Evolutionary conservation across 2,888 invertebrate species (phyloP).

Genomic region (Rhingia campestris): DNA sequence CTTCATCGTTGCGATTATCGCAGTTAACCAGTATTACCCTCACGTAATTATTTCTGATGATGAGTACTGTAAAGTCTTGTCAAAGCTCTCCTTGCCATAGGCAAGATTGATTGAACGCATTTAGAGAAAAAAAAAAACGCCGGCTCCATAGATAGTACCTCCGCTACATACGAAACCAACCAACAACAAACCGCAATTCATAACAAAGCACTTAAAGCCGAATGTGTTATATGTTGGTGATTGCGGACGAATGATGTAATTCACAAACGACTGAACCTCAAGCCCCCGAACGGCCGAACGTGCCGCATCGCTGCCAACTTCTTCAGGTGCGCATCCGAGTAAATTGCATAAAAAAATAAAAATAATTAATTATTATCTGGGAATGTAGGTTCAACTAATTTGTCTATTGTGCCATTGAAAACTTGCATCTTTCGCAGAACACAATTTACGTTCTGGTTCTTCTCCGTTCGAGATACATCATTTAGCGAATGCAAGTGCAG

Average conservation of each 20-base stretch:
- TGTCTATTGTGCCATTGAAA: slow-evolving; percentile 24
- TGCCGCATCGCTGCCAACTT: slow-evolving; percentile 34
- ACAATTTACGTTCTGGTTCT: slow-evolving; percentile 13
- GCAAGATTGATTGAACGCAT: slow-evolving; percentile 23
- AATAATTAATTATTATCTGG: slow-evolving; percentile 62
- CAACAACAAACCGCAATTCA: background rate
- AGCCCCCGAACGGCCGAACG: slow-evolving; percentile 29
- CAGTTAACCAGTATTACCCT: slow-evolving; percentile 10
- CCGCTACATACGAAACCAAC: background rate
- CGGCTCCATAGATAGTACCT: slow-evolving; percentile 15
- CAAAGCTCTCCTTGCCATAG: slow-evolving; percentile 3
- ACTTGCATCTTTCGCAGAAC: background rate
- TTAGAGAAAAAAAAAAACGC: background rate
- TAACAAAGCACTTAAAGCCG: slow-evolving; percentile 6
- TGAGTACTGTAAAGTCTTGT: slow-evolving; percentile 18
- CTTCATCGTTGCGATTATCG: too few species aligned
- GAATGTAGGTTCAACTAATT: slow-evolving; percentile 56
- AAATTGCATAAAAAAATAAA: slow-evolving; percentile 64
- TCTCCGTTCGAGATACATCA: background rate
- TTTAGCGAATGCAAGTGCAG: slow-evolving; percentile 4
- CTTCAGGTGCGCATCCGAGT: slow-evolving; percentile 56
- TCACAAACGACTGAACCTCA: slow-evolving; percentile 36
- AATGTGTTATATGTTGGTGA: slow-evolving; percentile 38
- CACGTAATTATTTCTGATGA: slow-evolving; percentile 18
- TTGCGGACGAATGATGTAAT: slow-evolving; percentile 56